Evolutionary conservation across 2,888 invertebrate genomes (phyloP).

Genomic region (Heliconius ethilla): DNA sequence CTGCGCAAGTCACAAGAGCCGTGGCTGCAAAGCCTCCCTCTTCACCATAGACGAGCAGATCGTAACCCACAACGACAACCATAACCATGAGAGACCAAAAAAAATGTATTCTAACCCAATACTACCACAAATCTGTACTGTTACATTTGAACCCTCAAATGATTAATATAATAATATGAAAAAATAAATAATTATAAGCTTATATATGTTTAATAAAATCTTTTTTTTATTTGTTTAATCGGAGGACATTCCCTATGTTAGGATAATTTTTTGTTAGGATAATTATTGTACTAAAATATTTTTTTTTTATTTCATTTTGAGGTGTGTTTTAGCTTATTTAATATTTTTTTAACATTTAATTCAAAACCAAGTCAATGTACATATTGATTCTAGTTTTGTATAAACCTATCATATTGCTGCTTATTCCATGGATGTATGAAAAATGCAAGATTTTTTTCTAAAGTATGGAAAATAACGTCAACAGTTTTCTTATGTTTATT

Average conservation of each 20-base stretch:
- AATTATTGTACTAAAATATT: no score
- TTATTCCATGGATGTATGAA: background rate
- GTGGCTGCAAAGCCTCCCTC: constrained; percentile 50
- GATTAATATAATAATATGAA: background rate
- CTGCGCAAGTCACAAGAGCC: constrained; percentile 30
- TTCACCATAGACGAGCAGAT: constrained; percentile 46
- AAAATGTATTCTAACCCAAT: constrained; percentile 7
- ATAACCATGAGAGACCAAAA: background rate
- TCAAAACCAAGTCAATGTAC: background rate
- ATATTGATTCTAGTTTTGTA: background rate
- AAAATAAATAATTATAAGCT: no score
- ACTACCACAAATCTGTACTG: background rate
- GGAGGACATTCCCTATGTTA: no score
- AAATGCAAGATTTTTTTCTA: background rate
- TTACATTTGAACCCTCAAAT: background rate
- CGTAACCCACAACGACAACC: constrained; percentile 41
- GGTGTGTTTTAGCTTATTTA: background rate
- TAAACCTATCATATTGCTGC: background rate
- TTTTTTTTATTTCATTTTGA: background rate
- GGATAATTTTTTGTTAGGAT: no score
- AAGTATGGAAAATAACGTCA: no score
- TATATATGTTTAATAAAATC: background rate
- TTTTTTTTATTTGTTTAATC: no score
- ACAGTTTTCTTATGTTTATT: background rate
- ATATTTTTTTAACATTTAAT: background rate